These are phyloP conservation scores for Chrysogorgia sp. DNA, from an alignment of 92 coral and sea anemone species.

Conservation along the genomic window DNA sequence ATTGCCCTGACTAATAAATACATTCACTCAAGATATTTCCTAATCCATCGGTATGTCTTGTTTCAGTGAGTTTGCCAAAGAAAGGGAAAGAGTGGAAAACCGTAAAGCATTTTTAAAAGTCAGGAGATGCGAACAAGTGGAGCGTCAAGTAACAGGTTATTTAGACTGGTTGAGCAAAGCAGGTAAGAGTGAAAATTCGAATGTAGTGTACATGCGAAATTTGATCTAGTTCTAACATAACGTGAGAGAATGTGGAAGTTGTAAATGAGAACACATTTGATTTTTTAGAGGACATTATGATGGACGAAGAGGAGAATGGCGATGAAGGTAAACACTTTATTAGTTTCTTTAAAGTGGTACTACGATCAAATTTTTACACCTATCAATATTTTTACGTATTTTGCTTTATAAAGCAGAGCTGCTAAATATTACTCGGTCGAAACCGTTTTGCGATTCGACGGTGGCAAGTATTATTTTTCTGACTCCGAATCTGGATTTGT, in stretches of 20 bases:
- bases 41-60: neutral
- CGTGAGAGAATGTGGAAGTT: neutral
- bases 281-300: constrained; percentile 84
- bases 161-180: constrained; percentile 98
- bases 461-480: too few species aligned
- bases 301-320: constrained; percentile 88
- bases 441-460: too few species aligned
- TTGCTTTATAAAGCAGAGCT: too few species aligned
- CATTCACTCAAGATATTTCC: too few species aligned
- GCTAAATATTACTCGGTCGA: too few species aligned
- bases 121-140: constrained; percentile 95
- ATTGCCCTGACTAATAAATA: too few species aligned
- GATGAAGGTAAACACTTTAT: constrained; percentile 68
- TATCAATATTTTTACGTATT: too few species aligned
- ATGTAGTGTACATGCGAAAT: neutral
- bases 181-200: constrained; percentile 48
- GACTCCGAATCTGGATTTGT: too few species aligned
- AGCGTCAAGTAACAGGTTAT: constrained; percentile 92
- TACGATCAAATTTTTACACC: neutral
- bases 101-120: constrained; percentile 96
- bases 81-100: constrained; percentile 98
- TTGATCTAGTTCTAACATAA: neutral
- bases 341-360: neutral
- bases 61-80: constrained; percentile 97
- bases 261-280: neutral